Percentiles rank a stretch among this genome's conserved stretches.
Evolutionary conservation across 2,797 vertebrate genomes (phyloP).

Genomic region (Cirrhinus molitorella): DNA sequence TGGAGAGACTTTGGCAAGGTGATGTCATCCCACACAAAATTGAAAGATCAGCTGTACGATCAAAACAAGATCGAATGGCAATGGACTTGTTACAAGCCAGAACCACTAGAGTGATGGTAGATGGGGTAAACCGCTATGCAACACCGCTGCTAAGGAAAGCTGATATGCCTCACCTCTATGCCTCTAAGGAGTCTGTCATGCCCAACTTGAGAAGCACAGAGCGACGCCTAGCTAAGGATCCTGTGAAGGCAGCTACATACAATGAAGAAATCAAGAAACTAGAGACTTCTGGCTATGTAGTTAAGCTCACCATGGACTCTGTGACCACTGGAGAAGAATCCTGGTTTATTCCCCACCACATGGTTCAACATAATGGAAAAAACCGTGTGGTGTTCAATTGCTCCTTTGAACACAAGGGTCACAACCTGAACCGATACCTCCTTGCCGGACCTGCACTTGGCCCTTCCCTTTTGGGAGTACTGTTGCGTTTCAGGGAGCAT

Average conservation of each 20-base stretch:
- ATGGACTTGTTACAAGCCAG: not conserved
- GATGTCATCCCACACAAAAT: not conserved
- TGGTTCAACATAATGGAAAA: no score
- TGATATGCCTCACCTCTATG: not conserved
- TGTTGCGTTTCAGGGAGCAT: no score
- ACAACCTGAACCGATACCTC: no score
- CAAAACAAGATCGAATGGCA: not conserved
- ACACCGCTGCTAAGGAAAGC: no score
- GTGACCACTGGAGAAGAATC: no score
- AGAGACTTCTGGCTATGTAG: no score
- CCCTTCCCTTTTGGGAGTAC: no score
- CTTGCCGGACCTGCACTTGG: no score
- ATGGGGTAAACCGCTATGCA: not conserved
- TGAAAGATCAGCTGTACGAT: not conserved
- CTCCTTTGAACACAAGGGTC: no score
- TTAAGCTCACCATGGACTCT: not conserved
- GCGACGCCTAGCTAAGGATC: not conserved
- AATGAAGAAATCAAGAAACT: not conserved
- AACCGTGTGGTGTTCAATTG: no score
- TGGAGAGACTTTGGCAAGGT: not conserved
- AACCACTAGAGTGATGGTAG: not conserved
- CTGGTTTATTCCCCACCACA: no score
- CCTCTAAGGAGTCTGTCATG: not conserved
- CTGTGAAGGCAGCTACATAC: not conserved
- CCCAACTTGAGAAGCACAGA: not conserved